These are phyloP conservation scores for Apaloderma vittatum DNA, from an alignment of 2,113 vertebrate species.

Conservation along the genomic window DNA sequence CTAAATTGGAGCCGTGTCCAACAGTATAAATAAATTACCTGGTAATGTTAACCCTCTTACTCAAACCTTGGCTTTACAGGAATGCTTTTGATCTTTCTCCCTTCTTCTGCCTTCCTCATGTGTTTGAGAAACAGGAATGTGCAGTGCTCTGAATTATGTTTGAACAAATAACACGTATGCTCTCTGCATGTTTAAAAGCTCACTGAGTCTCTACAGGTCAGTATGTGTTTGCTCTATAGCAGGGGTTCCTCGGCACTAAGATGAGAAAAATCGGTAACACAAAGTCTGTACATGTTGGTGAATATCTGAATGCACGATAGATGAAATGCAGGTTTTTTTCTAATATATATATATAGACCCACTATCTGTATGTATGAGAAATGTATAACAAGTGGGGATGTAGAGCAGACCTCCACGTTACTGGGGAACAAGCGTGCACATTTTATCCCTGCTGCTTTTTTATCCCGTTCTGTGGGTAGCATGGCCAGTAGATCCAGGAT, in stretches of 20 bases:
- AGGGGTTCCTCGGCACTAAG: not conserved
- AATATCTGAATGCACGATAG: not conserved
- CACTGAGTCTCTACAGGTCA: not conserved
- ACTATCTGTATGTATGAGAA: not conserved
- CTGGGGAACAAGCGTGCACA: not conserved
- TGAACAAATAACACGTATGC: not conserved
- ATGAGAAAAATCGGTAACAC: not conserved
- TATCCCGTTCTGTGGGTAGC: not conserved
- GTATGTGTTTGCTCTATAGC: not conserved
- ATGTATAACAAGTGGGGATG: not conserved
- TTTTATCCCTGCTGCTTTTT: not conserved
- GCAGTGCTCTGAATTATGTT: not conserved
- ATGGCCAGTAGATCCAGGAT: constrained; percentile 16
- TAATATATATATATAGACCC: not conserved
- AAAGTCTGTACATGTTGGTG: not conserved
- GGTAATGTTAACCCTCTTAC: constrained; percentile 12
- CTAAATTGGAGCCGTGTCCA: constrained; percentile 27
- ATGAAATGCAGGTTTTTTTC: not conserved
- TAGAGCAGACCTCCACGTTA: not conserved
- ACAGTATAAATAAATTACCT: constrained; percentile 46
- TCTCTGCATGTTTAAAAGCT: not conserved
- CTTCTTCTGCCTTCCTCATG: not conserved
- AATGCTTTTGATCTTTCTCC: constrained; percentile 40
- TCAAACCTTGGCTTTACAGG: not conserved
- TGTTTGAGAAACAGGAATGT: not conserved